Base-by-base conservation (phyloP, 1,140 invertebrate genomes). In the Diorhabda sublineata region DNA sequence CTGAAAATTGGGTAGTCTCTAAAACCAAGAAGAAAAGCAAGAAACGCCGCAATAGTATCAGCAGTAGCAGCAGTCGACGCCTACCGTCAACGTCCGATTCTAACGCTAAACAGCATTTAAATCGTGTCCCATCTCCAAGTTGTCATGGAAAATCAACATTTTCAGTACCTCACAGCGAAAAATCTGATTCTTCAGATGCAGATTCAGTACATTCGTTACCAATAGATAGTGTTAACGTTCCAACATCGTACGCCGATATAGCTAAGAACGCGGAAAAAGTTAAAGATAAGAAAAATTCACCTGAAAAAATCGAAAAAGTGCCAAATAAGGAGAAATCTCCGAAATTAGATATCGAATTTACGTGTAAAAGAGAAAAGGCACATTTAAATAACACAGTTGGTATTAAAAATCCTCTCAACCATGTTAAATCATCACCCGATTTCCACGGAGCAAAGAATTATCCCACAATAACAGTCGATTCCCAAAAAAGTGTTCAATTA, bases 191-290 rank as follows among this genome's bases (percentile, higher is more conserved):
- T 70, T 87, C 87, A 73, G 90, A 91, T 75, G 81, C 87, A 56
- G 91, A 91, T 74, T 90, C 89, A 8, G 89, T 91, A 11, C 88
- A 91, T 79, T 91, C 90, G 63, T 81, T 91, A 64, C 90, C 89
- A 2, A 87, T 88, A 42, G 86, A 85, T 45, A 69, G 78, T 73
- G 45, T 81, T 76, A 79, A 85, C 6, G 84, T 87, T n/a, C 88
- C 87, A 69, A 88, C 88, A 44, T 91, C 90, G 47, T 92, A 92
- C 77, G 90, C 91, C 3, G 90, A 91, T 74, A 91, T 91, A 72
- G 87, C 90, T 26, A 85, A 87, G 58, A 89, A 84, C n/a, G 79
- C 61, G 52, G 52, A 72, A n/a, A 64, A 73, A 62, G 43, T 41
- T 11, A 64, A 69, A 52, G n/a, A 66, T 62, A 71, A 68, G 64